A percentile compares a stretch with the other conserved stretches of the same genome.
Conservation (phyloP, 2,113 vertebrate genomes). For the Lichenostomus cassidix region DNA sequence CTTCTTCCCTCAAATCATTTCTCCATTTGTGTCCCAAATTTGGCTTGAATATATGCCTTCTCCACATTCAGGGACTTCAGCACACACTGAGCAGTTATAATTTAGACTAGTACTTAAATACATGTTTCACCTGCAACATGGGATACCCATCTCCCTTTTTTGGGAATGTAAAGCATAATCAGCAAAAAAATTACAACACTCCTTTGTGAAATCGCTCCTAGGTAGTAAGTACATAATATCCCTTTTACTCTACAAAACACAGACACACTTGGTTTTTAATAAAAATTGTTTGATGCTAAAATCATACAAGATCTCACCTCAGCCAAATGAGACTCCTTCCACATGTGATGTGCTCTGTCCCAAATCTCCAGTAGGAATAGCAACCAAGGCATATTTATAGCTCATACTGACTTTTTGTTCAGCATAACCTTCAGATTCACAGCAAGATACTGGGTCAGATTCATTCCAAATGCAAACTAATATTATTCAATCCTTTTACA, state of each 20-base stretch:
- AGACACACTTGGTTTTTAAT: not conserved
- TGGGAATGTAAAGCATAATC: not conserved
- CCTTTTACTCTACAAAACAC: not conserved
- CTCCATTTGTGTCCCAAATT: not conserved
- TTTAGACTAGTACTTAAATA: not conserved
- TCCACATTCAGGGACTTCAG: not conserved
- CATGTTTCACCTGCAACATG: not conserved
- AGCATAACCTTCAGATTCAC: constrained; percentile 1
- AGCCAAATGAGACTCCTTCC: not conserved
- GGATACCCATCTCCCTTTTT: not conserved
- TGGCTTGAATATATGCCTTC: not conserved
- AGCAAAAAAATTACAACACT: not conserved
- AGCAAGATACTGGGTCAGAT: constrained; percentile 3
- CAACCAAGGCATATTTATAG: constrained; percentile 31
- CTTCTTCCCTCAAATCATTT: not conserved
- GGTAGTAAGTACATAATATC: not conserved
- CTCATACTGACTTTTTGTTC: constrained; percentile 15
- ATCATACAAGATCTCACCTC: not conserved
- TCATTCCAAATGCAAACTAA: not conserved
- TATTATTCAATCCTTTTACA: not conserved
- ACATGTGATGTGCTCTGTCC: not conserved
- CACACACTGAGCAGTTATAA: not conserved
- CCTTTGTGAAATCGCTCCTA: not conserved
- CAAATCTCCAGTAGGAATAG: constrained; percentile 7
- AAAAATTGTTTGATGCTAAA: not conserved